phyloP scores from a whole-genome alignment of 2,113 vertebrate species.

The Colossoma macropomum region DNA sequence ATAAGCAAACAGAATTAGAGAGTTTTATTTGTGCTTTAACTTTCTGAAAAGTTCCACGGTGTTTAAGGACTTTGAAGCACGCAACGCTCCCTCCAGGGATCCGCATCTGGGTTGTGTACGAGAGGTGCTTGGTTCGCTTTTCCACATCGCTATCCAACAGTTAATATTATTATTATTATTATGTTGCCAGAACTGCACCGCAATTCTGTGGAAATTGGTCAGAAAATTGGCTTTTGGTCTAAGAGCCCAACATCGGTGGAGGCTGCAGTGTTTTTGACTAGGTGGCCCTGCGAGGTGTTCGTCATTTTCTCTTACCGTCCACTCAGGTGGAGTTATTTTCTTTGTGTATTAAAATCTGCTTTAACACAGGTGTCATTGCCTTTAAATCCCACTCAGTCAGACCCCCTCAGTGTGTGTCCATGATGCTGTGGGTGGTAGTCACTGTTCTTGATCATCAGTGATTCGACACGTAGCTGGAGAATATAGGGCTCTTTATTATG shows the following conservation, averaged over 20 bases:
- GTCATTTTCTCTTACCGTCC: not conserved
- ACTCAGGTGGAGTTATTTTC: not conserved
- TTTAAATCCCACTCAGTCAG: not conserved
- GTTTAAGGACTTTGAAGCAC: not conserved
- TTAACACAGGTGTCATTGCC: not conserved
- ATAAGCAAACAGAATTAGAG: conserved; percentile 27
- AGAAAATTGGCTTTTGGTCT: conserved; percentile 10
- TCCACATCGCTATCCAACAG: not conserved
- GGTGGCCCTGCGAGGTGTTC: not conserved
- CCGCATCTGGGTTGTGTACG: not conserved
- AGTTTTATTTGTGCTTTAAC: conserved; percentile 5
- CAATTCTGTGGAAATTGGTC: conserved; percentile 7
- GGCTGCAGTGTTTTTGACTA: not conserved
- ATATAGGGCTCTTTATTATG: conserved; percentile 29
- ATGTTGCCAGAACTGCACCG: conserved; percentile 10
- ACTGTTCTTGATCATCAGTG: conserved; percentile 1
- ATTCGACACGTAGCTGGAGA: conserved; percentile 49
- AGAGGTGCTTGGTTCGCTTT: not conserved
- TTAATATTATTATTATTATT: conserved; percentile 30
- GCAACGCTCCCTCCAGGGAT: not conserved
- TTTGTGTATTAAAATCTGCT: not conserved
- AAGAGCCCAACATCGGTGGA: not conserved
- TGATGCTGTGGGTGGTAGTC: conserved; percentile 3
- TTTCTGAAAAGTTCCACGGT: not conserved
- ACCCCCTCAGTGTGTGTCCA: conserved; percentile 2